Base-by-base conservation (phyloP, 2,888 invertebrate species). In the Pollenia amentaria region DNA sequence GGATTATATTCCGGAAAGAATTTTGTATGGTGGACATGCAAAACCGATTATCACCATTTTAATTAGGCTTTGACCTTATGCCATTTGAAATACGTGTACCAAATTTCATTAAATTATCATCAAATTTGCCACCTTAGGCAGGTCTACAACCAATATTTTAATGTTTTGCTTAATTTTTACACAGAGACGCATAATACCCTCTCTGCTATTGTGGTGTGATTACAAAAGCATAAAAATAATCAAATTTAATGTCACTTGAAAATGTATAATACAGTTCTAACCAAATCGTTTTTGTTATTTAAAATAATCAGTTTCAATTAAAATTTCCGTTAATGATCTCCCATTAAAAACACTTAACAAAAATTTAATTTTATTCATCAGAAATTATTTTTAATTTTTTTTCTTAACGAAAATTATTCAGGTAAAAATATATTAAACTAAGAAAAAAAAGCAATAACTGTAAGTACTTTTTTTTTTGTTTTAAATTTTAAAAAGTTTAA, bases 391-490 rank as follows among this genome's bases (percentile, higher is more conserved):
- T 6, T 14, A 21, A 18, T 0, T 44, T 44, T 18, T 14, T 21
- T n/a, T 29, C 1, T 16, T 42, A 11, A 42, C 0, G 11, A 62
- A 40, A 62, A n/a, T 42, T 4, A 10, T 53, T 11, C 53, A 16
- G 16, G 9, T 42, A 0, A 9, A 62, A n/a, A 16, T 40, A 62
- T 40, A 40, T 11, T 16, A 8, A 6, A 6, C 29, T 29, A 29
- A 29, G 6, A 29, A 29, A 0, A 6, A 6, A 29, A 42, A 62
- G 10, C 42, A 16, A 1, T 60, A 53, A 38, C 53, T 79, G 62
- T 75, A 53, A 79, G 55, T 69, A 79, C 69, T 69, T 79, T 62
- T 84, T 79, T 84, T 79, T 60, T 79, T 29, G 0, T 29, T 75
- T 72, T 42, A 72, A 77, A 78, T 21, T 77, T 82, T 76, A 29